Conservation (phyloP, 2,797 vertebrate species). For the Gallinago stenura region DNA sequence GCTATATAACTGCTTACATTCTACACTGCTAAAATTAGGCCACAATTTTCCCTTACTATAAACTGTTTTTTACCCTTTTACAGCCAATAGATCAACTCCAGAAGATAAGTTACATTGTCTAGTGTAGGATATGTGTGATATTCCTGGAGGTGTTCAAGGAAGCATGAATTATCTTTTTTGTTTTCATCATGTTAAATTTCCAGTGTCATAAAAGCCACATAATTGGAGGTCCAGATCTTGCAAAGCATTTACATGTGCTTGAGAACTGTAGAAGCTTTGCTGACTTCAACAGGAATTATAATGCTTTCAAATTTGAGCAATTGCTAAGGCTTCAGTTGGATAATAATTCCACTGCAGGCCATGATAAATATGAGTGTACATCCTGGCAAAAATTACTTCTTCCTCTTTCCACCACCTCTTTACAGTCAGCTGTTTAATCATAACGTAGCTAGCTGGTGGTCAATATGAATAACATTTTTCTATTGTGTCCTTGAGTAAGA, state of each 20-base stretch:
- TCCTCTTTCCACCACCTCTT: background rate
- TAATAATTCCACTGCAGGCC: background rate
- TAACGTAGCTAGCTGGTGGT: background rate
- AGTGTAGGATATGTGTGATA: background rate
- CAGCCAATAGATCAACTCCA: background rate
- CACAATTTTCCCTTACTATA: background rate
- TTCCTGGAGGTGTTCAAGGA: background rate
- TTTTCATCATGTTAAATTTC: background rate
- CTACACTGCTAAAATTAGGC: background rate
- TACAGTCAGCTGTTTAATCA: background rate
- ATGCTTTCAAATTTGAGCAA: background rate
- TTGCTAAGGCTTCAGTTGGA: background rate
- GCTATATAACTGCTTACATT: background rate
- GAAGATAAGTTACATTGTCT: background rate
- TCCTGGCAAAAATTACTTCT: background rate
- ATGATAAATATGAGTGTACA: background rate
- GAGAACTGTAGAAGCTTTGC: background rate
- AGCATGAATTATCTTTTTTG: background rate
- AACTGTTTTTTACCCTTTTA: background rate
- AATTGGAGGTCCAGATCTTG: background rate
- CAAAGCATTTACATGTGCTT: background rate
- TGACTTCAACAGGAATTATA: background rate
- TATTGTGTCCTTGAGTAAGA: background rate
- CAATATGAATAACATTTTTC: background rate
- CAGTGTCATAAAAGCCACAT: background rate